Evolutionary conservation across 2,113 vertebrate genomes (phyloP).

Genomic region (Aplodontia rufa): DNA sequence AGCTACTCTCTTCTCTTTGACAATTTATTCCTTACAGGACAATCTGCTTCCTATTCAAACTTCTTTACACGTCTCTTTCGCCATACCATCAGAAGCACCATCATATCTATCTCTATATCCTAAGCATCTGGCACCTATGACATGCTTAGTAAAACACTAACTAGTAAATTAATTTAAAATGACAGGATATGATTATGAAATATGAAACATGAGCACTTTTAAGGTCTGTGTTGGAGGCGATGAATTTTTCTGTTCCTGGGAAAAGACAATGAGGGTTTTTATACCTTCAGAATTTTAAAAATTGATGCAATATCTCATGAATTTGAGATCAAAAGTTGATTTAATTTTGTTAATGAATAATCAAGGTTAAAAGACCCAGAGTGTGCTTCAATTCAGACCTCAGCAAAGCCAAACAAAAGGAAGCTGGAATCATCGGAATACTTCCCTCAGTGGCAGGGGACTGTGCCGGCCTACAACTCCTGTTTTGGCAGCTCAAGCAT

Average conservation of each 20-base stretch:
- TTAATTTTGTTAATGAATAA: background rate
- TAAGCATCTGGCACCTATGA: background rate
- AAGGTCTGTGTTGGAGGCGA: background rate
- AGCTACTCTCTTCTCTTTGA: background rate
- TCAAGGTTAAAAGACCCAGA: background rate
- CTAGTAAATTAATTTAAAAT: background rate
- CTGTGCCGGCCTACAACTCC: background rate
- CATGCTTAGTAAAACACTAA: background rate
- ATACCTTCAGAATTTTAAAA: background rate
- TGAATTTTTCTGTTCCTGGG: background rate
- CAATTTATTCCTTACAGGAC: background rate
- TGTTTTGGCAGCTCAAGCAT: background rate
- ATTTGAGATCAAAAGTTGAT: constrained; percentile 1
- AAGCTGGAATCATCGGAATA: background rate
- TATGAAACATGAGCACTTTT: background rate
- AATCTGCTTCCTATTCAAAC: background rate
- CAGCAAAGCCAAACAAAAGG: background rate
- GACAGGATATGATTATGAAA: background rate
- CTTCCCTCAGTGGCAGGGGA: background rate
- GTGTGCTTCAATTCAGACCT: background rate
- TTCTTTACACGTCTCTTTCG: background rate
- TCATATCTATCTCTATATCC: background rate
- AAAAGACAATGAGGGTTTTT: background rate
- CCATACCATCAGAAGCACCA: background rate
- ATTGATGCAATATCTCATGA: background rate